Evolutionary conservation across 2,797 vertebrate genomes (phyloP).

Genomic region (Sebastes reedi): DNA sequence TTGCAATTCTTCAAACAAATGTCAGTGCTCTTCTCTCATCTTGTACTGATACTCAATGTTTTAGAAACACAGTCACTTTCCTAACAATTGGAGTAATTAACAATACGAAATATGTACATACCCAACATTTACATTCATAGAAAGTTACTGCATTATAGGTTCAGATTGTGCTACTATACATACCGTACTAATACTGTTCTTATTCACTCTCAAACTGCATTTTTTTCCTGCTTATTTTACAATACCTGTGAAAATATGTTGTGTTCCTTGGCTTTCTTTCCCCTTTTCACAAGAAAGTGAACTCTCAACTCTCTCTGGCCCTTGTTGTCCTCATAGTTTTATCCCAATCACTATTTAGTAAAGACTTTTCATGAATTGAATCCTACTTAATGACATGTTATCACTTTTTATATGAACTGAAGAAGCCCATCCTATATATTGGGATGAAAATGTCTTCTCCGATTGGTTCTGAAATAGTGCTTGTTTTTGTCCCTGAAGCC

Average conservation of each 20-base stretch:
- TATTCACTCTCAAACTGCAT: constrained; percentile 7
- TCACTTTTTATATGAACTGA: background rate
- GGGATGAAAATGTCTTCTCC: constrained; percentile 34
- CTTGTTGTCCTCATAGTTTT: background rate
- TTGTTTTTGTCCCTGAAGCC: constrained; percentile 88
- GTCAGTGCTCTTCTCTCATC: background rate
- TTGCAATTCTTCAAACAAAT: background rate
- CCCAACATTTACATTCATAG: constrained; percentile 59
- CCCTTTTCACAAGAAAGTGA: background rate
- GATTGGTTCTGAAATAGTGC: constrained; percentile 76
- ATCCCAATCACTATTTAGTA: background rate
- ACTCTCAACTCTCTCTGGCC: background rate
- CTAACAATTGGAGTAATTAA: background rate
- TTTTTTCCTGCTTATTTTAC: background rate
- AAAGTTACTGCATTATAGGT: background rate
- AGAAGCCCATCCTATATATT: background rate
- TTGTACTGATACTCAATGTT: background rate
- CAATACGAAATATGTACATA: background rate
- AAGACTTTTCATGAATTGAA: background rate
- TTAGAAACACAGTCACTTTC: background rate
- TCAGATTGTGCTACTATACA: constrained; percentile 2
- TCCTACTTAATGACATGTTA: constrained; percentile 10
- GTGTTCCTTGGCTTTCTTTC: constrained; percentile 5
- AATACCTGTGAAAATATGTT: background rate
- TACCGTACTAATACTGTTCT: constrained; percentile 28